These are phyloP conservation scores for Oscheius sp. DNA, from an alignment of 2,888 invertebrate species.

Conservation along the genomic window DNA sequence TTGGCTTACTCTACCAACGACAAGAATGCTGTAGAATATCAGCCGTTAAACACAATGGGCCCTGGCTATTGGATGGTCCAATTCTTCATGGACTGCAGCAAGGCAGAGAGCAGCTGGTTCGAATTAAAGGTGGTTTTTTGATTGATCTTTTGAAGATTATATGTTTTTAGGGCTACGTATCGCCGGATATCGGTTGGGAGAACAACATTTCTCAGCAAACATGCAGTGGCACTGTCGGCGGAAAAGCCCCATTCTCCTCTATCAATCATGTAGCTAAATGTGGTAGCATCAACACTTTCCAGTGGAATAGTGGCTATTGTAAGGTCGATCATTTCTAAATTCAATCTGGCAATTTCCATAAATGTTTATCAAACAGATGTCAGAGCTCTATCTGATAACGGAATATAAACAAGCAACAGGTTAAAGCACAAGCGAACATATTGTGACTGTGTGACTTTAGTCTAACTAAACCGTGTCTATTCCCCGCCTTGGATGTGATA, in stretches of 20 bases:
- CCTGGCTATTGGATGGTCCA: slow-evolving; percentile 73
- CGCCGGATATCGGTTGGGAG: slow-evolving; percentile 70
- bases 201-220: slow-evolving; percentile 59
- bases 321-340: too few species aligned
- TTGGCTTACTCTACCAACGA: slow-evolving; percentile 66
- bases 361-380: too few species aligned
- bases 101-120: slow-evolving; percentile 72
- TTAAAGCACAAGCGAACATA: too few species aligned
- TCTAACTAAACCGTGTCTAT: too few species aligned
- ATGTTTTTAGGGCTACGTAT: slow-evolving; percentile 59
- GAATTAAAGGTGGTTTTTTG: slow-evolving; percentile 70
- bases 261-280: slow-evolving; percentile 72
- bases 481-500: too few species aligned
- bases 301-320: slow-evolving; percentile 55
- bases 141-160: neutral
- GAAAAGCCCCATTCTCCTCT: slow-evolving; percentile 61
- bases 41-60: slow-evolving; percentile 70
- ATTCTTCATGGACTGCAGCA: slow-evolving; percentile 72
- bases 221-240: slow-evolving; percentile 69
- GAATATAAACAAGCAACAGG: too few species aligned
- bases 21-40: slow-evolving; percentile 64
- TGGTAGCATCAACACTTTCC: slow-evolving; percentile 72
- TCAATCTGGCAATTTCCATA: too few species aligned
- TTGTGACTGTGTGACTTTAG: too few species aligned
- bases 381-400: too few species aligned